Conservation (phyloP, 2,113 vertebrate species). For the Macheiramphus alcinus region DNA sequence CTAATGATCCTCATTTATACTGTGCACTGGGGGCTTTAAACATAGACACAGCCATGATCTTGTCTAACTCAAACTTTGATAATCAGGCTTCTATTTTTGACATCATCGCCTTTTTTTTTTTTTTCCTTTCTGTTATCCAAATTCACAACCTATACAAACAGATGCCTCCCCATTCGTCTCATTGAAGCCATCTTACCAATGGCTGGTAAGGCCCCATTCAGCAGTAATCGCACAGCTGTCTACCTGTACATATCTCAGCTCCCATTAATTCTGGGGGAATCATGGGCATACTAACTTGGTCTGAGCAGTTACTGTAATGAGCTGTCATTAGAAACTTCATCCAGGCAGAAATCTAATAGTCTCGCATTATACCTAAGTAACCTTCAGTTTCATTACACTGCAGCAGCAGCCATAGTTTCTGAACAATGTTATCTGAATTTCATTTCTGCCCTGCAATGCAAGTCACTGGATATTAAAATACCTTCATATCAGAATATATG, state of each 20-base stretch:
- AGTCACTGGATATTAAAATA: not conserved
- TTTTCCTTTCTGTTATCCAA: not conserved
- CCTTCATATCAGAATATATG: not conserved
- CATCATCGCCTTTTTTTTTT: not conserved
- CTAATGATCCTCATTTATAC: not conserved
- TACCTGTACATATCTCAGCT: not conserved
- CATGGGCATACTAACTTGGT: not conserved
- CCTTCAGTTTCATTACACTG: not conserved
- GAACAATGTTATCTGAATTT: not conserved
- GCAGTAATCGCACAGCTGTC: not conserved
- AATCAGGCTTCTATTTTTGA: not conserved
- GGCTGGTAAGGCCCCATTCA: not conserved
- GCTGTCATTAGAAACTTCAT: not conserved
- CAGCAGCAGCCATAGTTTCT: not conserved
- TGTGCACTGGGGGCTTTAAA: not conserved
- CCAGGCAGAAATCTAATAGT: not conserved
- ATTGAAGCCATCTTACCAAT: not conserved
- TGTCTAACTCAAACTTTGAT: not conserved
- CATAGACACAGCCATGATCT: not conserved
- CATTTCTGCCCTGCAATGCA: not conserved
- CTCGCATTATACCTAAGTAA: not conserved
- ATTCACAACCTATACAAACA: not conserved
- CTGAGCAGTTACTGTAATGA: not conserved
- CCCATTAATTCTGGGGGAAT: not conserved
- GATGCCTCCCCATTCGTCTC: not conserved